Percentiles rank a stretch among this genome's conserved stretches.
Evolutionary conservation across 2,888 invertebrate species (phyloP).

Genomic region (Neelides folsomi): DNA sequence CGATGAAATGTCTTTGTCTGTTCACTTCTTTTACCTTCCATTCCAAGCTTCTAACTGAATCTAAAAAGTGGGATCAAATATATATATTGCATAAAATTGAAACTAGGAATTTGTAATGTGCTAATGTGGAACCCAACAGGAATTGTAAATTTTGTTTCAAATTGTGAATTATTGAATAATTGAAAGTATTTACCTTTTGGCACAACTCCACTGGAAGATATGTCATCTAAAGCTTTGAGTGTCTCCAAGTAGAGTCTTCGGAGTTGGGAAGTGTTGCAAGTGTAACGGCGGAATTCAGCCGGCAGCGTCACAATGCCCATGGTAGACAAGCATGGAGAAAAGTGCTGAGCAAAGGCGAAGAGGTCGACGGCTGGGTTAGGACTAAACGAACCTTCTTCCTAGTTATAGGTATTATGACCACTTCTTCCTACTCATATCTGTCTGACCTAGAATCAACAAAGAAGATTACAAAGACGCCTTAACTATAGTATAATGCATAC

Average conservation of each 20-base stretch:
- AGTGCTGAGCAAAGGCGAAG: not conserved
- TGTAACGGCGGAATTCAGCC: constrained; percentile 31
- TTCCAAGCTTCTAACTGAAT: constrained; percentile 25
- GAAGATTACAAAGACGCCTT: too few relatives aligned
- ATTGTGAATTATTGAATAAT: not conserved
- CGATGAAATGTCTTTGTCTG: constrained; percentile 34
- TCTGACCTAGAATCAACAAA: constrained; percentile 13
- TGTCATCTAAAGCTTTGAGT: constrained; percentile 30
- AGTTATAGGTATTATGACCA: not conserved
- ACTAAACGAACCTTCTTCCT: constrained; percentile 4
- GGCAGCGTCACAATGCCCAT: constrained; percentile 17
- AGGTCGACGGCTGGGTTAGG: not conserved
- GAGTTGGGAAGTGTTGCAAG: constrained; percentile 27
- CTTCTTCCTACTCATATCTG: not conserved
- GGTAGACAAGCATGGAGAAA: not conserved
- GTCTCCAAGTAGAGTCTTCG: constrained; percentile 29
- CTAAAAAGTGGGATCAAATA: constrained; percentile 11
- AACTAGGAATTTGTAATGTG: not conserved
- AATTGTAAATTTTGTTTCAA: not conserved
- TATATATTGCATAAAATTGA: not conserved
- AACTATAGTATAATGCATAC: too few relatives aligned
- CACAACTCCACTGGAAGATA: constrained; percentile 29
- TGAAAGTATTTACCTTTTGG: constrained; percentile 20
- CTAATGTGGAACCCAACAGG: too few relatives aligned
- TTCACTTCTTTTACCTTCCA: constrained; percentile 31